Evolutionary conservation across 2,113 vertebrate species (phyloP).

Genomic region (Nothocercus nigrocapillus): DNA sequence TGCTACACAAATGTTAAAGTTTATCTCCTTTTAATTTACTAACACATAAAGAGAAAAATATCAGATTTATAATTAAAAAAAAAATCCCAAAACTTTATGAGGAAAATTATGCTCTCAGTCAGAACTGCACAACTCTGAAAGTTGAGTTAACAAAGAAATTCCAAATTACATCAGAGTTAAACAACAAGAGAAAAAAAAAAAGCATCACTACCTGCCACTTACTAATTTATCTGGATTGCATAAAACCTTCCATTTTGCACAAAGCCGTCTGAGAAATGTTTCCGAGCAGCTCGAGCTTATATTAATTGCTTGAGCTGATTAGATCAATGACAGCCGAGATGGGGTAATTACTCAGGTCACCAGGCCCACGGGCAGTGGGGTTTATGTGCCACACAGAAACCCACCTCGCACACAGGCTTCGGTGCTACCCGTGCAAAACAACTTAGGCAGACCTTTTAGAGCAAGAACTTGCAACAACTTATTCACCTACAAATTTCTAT

Average conservation of each 20-base stretch:
- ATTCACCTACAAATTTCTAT: neutral
- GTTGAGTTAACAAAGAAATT: neutral
- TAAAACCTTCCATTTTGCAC: neutral
- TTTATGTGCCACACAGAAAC: constrained; percentile 20
- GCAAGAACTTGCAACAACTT: neutral
- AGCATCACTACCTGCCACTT: neutral
- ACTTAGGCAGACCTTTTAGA: constrained; percentile 40
- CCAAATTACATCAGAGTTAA: neutral
- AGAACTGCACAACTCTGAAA: neutral
- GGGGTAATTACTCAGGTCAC: constrained; percentile 34
- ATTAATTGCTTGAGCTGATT: constrained; percentile 1
- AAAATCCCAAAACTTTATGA: neutral
- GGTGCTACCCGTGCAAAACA: neutral
- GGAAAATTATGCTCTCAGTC: neutral
- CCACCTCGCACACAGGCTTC: constrained; percentile 10
- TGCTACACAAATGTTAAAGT: neutral
- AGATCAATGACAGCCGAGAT: neutral
- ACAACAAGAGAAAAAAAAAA: neutral
- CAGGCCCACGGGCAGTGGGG: neutral
- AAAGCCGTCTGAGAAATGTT: neutral
- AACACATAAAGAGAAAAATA: neutral
- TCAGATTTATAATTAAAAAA: neutral
- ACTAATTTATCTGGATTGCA: neutral
- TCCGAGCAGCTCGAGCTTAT: neutral
- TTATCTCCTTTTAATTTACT: neutral